A percentile compares a stretch with the other conserved stretches of the same genome.
Conservation (phyloP, 2,113 vertebrate species). For the Falcunculus frontatus region DNA sequence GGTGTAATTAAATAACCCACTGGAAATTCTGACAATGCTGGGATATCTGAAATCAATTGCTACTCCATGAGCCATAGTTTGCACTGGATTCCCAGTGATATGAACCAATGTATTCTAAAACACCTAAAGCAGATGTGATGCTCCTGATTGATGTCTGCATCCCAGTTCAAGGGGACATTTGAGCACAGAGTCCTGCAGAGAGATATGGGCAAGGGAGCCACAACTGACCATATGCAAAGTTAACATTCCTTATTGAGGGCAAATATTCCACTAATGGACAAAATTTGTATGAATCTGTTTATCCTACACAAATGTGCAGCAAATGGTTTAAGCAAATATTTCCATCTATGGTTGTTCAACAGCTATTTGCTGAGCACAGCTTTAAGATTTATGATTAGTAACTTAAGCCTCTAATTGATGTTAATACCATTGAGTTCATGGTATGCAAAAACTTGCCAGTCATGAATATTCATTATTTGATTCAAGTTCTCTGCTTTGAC, state of each 20-base stretch:
- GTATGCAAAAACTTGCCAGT: neutral
- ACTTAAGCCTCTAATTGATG: neutral
- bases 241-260: neutral
- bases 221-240: neutral
- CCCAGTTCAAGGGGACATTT: neutral
- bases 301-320: neutral
- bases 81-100: neutral
- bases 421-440: neutral
- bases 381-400: neutral
- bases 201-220: neutral
- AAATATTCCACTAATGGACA: neutral
- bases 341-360: neutral
- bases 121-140: neutral
- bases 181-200: neutral
- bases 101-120: neutral
- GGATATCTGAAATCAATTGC: neutral
- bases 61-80: neutral
- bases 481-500: neutral
- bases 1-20: neutral
- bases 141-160: neutral
- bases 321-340: slow-evolving; percentile 6
- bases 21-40: neutral
- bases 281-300: neutral
- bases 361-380: neutral
- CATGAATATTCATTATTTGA: neutral